Evolutionary conservation across 2,113 vertebrate genomes (phyloP).

Genomic region (Protobothrops mucrosquamatus): DNA sequence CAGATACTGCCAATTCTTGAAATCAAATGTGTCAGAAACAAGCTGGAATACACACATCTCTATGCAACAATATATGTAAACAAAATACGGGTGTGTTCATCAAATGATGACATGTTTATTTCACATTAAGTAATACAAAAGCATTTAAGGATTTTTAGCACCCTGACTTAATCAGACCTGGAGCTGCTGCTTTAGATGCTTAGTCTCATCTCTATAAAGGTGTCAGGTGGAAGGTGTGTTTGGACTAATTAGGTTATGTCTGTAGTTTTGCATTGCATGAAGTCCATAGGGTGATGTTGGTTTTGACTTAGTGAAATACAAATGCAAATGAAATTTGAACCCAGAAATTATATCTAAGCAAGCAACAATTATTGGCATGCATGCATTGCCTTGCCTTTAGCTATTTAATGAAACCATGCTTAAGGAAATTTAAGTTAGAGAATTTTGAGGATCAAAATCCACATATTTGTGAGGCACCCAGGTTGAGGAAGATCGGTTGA

Average conservation of each 20-base stretch:
- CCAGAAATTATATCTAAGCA: background rate
- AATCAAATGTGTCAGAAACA: background rate
- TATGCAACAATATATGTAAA: background rate
- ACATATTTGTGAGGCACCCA: background rate
- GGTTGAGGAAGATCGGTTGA: background rate
- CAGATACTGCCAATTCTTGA: background rate
- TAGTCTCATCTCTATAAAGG: background rate
- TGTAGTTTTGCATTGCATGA: background rate
- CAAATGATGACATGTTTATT: background rate
- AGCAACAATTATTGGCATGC: background rate
- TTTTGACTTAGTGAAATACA: background rate
- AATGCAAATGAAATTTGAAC: background rate
- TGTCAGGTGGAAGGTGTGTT: background rate
- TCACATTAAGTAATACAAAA: background rate
- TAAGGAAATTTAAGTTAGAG: background rate
- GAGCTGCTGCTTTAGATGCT: background rate
- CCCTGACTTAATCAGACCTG: background rate
- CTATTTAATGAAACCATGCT: background rate
- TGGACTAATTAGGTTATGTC: background rate
- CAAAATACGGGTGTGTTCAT: background rate
- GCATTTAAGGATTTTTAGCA: background rate
- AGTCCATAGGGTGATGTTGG: background rate
- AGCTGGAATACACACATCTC: background rate
- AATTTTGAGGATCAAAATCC: background rate
- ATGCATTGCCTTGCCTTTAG: background rate